phyloP scores from a whole-genome alignment of 2,797 vertebrate species.

The Crenichthys baileyi region DNA sequence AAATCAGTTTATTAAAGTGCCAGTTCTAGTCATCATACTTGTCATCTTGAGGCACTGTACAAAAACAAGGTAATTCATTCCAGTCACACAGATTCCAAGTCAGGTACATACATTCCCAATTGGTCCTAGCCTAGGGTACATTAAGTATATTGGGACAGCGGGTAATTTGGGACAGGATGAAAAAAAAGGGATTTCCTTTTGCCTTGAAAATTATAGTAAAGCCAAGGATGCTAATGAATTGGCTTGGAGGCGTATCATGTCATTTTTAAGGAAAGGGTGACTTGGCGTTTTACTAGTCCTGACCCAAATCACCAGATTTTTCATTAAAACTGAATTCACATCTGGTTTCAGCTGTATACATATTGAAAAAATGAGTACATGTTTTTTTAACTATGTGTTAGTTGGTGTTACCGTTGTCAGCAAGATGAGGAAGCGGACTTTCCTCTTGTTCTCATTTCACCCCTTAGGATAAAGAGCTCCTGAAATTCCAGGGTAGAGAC shows the following conservation, averaged over 20 bases:
- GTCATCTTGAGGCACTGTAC: neutral
- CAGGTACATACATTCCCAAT: neutral
- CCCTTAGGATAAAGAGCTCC: slow-evolving; percentile 35
- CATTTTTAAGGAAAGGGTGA: neutral
- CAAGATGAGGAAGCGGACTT: slow-evolving; percentile 28
- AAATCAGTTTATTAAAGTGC: neutral
- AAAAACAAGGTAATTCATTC: neutral
- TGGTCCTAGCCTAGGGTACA: neutral
- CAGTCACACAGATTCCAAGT: neutral
- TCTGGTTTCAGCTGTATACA: neutral
- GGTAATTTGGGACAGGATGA: neutral
- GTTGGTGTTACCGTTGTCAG: slow-evolving; percentile 18
- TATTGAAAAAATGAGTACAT: neutral
- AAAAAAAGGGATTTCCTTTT: neutral
- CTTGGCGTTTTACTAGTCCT: neutral
- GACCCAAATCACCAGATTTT: neutral
- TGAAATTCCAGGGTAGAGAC: slow-evolving; percentile 63
- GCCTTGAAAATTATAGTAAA: neutral
- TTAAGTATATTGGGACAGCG: neutral
- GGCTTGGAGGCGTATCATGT: neutral
- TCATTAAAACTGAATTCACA: neutral
- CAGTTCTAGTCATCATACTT: neutral
- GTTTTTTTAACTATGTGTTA: neutral
- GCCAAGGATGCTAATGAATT: neutral
- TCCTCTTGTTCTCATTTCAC: slow-evolving; percentile 27